Conservation (phyloP, 2,888 invertebrate genomes). For the Stictocephala bisonia region DNA sequence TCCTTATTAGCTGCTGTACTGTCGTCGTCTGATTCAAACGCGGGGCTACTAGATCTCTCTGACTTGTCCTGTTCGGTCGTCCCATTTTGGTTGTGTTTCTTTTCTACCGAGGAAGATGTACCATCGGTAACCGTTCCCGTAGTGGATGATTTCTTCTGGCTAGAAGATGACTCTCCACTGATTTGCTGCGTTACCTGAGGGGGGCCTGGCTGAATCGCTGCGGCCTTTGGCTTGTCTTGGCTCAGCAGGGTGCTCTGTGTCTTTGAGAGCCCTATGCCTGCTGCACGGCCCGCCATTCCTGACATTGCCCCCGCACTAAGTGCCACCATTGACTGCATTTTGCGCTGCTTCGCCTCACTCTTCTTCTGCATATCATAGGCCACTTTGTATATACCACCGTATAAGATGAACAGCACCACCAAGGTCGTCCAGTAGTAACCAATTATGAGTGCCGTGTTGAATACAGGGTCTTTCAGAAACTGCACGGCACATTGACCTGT, state of each 20-base stretch:
- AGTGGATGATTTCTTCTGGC: slow-evolving; percentile 61
- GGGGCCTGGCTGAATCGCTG: slow-evolving; percentile 60
- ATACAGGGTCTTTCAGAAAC: slow-evolving; percentile 96
- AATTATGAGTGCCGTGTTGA: slow-evolving; percentile 96
- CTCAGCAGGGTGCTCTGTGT: slow-evolving; percentile 75
- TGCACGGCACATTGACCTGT: slow-evolving; percentile 92
- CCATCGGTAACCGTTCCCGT: slow-evolving; percentile 65
- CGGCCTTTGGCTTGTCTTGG: slow-evolving; percentile 72
- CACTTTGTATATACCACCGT: slow-evolving; percentile 97
- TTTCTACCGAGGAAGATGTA: slow-evolving; percentile 60
- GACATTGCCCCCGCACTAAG: slow-evolving; percentile 91
- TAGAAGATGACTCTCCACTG: slow-evolving; percentile 64
- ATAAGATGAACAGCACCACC: slow-evolving; percentile 93
- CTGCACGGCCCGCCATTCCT: slow-evolving; percentile 89
- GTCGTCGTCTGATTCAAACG: slow-evolving; percentile 96
- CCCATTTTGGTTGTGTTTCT: slow-evolving; percentile 58
- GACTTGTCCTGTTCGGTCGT: slow-evolving; percentile 73
- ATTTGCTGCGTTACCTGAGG: slow-evolving; percentile 60
- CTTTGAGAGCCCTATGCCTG: slow-evolving; percentile 87
- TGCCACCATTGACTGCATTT: slow-evolving; percentile 95
- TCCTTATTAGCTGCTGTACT: slow-evolving; percentile 58
- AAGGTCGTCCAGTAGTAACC: slow-evolving; percentile 98
- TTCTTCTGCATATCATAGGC: slow-evolving; percentile 98
- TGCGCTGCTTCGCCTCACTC: slow-evolving; percentile 94
- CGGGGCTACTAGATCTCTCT: slow-evolving; percentile 90